Conservation (phyloP, 1,140 invertebrate species). For the Halotydeus destructor region DNA sequence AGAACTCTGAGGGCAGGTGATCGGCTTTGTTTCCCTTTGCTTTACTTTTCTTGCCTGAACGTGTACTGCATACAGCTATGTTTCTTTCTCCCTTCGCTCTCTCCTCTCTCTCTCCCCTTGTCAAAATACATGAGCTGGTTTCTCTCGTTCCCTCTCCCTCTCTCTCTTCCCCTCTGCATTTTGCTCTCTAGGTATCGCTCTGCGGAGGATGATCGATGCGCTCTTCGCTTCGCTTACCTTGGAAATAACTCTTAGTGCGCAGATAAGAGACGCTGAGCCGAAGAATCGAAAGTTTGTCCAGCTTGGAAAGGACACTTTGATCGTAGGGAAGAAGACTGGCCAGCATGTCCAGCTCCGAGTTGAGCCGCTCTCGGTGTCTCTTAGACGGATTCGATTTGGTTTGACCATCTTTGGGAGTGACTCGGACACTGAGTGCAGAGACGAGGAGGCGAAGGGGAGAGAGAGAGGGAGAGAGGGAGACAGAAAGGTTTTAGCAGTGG, state of each 20-base stretch:
- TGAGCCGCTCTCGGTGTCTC: constrained; percentile 83
- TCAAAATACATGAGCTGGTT: too few relatives aligned
- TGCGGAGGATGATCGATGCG: too few relatives aligned
- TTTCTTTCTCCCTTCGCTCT: too few relatives aligned
- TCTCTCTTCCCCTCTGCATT: too few relatives aligned
- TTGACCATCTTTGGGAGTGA: constrained; percentile 63
- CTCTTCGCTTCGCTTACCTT: constrained; percentile 45
- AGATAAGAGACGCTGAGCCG: constrained; percentile 92
- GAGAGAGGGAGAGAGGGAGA: too few relatives aligned
- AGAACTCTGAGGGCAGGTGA: too few relatives aligned
- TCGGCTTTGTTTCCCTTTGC: too few relatives aligned
- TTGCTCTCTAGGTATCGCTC: too few relatives aligned
- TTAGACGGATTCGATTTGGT: constrained; percentile 98
- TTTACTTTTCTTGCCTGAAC: too few relatives aligned
- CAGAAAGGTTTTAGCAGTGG: background rate
- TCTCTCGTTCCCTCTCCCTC: too few relatives aligned
- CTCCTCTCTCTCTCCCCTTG: too few relatives aligned
- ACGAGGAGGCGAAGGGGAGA: background rate
- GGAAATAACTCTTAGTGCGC: constrained; percentile 95
- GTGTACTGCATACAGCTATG: too few relatives aligned
- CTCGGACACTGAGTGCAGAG: constrained; percentile 1
- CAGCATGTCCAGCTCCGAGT: constrained; percentile 89
- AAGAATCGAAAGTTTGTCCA: constrained; percentile 91
- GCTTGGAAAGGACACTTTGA: constrained; percentile 88
- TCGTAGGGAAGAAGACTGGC: constrained; percentile 95